Evolutionary conservation across 2,888 invertebrate species (phyloP), one percentile per base, ranked within the genome.

Genomic region (Clusia tigrina): DNA sequence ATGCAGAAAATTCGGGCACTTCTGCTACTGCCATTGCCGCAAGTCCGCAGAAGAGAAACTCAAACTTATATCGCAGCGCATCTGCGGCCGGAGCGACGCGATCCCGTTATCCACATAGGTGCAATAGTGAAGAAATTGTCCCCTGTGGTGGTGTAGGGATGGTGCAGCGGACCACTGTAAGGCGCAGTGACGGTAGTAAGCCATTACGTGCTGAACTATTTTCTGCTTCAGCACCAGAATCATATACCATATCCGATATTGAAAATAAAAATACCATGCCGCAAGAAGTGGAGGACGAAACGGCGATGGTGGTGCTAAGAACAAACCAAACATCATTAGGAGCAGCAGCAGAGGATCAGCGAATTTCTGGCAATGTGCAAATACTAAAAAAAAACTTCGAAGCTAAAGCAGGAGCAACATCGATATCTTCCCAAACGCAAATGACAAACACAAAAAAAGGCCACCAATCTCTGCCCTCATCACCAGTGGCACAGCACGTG

Each of bases 361-460:
- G 80, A 26, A 71, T 87, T 64, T 87, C 88, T 51, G 93, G 94
- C 25, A 90, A 91, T 80, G 95, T 95, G 71, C 90, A 90, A 86
- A 92, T 91, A 86, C 88, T 94, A 72, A 93, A 93, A 83, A 91
- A 91, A 81, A 94, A 93, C 82, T 94, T 95, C 82, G 95, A 95
- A 85, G 94, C 94, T 58, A 91, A 91, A 81, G 83, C 83, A 15
- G 73, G 70, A n/a, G 24, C 22, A 12, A 17, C 53, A 12, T 32
- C 22, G n/a, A 15, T 58, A 46, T 10, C 52, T 15, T 20, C 22
- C 5, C 48, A 22, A 48, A 48, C 22, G 82, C 75, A 23, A 24
- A 26, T 25, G 9, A 24, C 60, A 20, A 22, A 69, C 51, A 67
- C 69, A 69, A 77, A 80, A 67, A 85, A 86, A 70, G 85, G 85